Conservation (phyloP, 2,113 vertebrate genomes). For the Lathamus discolor region DNA sequence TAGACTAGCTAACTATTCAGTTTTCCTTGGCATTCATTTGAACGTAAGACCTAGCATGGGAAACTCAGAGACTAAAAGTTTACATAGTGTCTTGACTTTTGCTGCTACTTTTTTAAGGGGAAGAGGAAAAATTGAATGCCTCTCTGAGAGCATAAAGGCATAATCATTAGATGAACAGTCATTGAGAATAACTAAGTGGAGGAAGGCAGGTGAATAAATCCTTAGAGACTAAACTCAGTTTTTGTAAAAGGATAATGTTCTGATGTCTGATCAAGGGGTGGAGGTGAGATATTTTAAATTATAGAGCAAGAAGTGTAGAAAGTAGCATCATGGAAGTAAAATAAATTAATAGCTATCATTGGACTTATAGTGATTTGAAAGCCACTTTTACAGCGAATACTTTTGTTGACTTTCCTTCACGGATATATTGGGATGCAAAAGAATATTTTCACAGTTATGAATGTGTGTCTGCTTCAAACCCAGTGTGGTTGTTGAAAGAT, state of each 20-base stretch:
- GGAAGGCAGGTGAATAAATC: not conserved
- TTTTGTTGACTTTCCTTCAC: not conserved
- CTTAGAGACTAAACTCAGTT: not conserved
- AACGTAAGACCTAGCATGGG: not conserved
- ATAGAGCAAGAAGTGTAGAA: not conserved
- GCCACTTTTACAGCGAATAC: accelerated
- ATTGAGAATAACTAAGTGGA: not conserved
- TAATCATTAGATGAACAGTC: not conserved
- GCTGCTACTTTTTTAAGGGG: not conserved
- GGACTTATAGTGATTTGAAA: not conserved
- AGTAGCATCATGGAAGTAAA: not conserved
- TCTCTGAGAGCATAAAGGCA: not conserved
- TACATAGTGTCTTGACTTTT: not conserved
- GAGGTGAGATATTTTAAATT: not conserved
- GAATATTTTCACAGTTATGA: not conserved
- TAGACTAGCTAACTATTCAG: not conserved
- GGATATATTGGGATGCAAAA: not conserved
- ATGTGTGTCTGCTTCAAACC: not conserved
- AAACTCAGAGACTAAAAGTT: not conserved
- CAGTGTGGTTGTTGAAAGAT: not conserved
- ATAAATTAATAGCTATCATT: not conserved
- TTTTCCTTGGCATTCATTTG: not conserved
- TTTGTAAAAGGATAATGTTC: not conserved
- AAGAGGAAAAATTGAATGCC: not conserved
- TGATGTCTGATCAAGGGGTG: not conserved